phyloP scores from a whole-genome alignment of 2,888 invertebrate genomes.

The Polydrusus cervinus region DNA sequence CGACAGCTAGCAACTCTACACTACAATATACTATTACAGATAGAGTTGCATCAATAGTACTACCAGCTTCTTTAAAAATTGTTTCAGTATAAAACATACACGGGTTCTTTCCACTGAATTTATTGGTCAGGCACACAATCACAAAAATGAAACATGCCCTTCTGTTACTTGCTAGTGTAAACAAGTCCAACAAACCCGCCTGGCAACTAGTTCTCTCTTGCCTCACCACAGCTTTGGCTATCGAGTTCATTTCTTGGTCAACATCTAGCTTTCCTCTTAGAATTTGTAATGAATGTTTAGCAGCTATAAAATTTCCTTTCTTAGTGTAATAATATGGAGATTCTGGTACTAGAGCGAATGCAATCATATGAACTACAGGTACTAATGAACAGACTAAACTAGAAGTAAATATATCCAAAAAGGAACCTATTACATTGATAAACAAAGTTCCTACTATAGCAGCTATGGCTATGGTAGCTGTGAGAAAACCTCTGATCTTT shows the following conservation, averaged over 20 bases:
- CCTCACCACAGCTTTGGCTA: conserved; percentile 65
- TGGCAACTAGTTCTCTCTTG: conserved; percentile 71
- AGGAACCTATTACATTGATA: conserved; percentile 77
- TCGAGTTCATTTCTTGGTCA: conserved; percentile 72
- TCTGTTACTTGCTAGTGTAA: conserved; percentile 75
- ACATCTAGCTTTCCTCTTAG: conserved; percentile 74
- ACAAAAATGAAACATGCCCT: conserved; percentile 77
- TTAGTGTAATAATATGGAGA: conserved; percentile 74
- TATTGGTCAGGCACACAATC: conserved; percentile 76
- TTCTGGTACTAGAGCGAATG: conserved; percentile 80
- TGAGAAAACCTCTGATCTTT: conserved; percentile 75
- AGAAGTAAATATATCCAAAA: conserved; percentile 74
- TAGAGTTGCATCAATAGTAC: conserved; percentile 72
- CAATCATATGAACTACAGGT: conserved; percentile 75
- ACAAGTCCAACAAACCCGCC: conserved; percentile 72
- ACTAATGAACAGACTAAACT: conserved; percentile 76
- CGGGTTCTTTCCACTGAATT: conserved; percentile 79
- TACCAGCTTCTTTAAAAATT: conserved; percentile 75
- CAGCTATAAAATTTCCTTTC: conserved; percentile 70
- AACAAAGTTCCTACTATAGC: conserved; percentile 74
- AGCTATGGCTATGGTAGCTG: conserved; percentile 75
- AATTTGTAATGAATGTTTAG: conserved; percentile 74
- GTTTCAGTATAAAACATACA: conserved; percentile 77
- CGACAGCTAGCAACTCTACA: conserved; percentile 75
- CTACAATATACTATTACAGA: conserved; percentile 76